phyloP scores from a whole-genome alignment of 1,140 invertebrate species.

The Apocrypta bakeri region DNA sequence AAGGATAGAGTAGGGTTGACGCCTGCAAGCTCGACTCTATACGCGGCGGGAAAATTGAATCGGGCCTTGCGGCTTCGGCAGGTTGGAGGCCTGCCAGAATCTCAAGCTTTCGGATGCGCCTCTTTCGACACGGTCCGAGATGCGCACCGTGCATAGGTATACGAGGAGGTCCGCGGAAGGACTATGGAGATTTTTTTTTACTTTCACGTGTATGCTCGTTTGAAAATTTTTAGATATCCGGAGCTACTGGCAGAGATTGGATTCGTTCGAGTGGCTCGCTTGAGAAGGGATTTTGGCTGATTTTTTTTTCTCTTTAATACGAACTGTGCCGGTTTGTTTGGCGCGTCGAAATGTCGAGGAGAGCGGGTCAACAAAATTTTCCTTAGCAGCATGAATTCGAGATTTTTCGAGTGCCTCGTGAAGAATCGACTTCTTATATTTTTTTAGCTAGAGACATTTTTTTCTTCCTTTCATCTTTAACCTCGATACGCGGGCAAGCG shows the following conservation, averaged over 20 bases:
- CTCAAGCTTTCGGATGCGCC: constrained; percentile 8
- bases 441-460: background rate
- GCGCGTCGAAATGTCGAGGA: background rate
- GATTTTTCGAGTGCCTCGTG: background rate
- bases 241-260: constrained; percentile 29
- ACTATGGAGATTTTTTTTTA: background rate
- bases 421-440: background rate
- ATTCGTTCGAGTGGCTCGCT: constrained; percentile 30
- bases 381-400: background rate
- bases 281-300: background rate
- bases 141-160: too few species aligned
- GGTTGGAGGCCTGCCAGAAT: constrained; percentile 44
- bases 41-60: constrained; percentile 32
- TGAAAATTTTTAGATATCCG: constrained; percentile 21
- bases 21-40: background rate
- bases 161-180: background rate
- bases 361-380: background rate
- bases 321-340: background rate
- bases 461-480: background rate
- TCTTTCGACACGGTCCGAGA: background rate
- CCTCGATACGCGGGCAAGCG: background rate
- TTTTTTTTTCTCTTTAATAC: constrained; percentile 38
- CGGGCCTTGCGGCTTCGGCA: constrained; percentile 20
- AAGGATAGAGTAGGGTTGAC: background rate
- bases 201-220: background rate